phyloP scores from a whole-genome alignment of 2,797 vertebrate genomes.

The Cossypha niveicapilla region DNA sequence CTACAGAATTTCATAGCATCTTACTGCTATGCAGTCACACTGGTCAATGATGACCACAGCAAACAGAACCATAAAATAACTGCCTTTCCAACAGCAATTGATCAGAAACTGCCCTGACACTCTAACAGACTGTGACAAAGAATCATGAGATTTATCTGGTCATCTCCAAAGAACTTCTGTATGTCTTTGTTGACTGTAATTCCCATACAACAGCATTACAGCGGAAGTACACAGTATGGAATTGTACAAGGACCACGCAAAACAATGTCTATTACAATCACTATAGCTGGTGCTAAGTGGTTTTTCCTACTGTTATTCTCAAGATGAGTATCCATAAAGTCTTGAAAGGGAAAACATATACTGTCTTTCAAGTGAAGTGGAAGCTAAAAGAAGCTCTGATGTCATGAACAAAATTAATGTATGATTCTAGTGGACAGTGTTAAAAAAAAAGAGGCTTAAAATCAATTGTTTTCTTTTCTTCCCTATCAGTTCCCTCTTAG shows the following conservation, averaged over 20 bases:
- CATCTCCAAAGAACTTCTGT: not conserved
- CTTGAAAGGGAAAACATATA: not conserved
- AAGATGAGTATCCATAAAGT: not conserved
- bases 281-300: not conserved
- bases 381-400: not conserved
- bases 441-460: not conserved
- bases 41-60: not conserved
- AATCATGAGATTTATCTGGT: not conserved
- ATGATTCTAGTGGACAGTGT: not conserved
- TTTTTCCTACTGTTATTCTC: not conserved
- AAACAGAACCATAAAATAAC: not conserved
- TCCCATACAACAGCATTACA: not conserved
- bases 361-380: not conserved
- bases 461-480: not conserved
- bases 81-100: not conserved
- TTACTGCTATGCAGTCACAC: not conserved
- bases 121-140: not conserved
- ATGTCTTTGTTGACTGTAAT: not conserved
- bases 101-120: not conserved
- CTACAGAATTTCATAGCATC: not conserved
- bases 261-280: not conserved
- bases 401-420: not conserved
- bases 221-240: not conserved
- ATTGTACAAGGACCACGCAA: not conserved
- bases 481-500: not conserved